Conservation (phyloP, 2,888 invertebrate genomes). For the Allophyes oxyacanthae region DNA sequence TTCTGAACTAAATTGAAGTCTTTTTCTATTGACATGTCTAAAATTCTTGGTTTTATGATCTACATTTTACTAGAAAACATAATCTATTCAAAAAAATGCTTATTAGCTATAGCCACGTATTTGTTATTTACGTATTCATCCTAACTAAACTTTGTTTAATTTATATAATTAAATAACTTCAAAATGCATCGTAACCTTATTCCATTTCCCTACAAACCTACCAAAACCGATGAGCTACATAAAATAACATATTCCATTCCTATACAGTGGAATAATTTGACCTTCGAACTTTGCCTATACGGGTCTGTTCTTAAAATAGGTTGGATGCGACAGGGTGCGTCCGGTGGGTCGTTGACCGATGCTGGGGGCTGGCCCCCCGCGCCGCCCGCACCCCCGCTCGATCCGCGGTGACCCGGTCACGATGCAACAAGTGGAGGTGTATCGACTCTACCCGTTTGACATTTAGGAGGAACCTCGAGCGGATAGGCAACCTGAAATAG, state of each 20-base stretch:
- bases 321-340: slow-evolving; percentile 77
- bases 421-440: slow-evolving; percentile 83
- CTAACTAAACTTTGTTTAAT: too few species aligned
- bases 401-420: slow-evolving; percentile 81
- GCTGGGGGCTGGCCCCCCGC: slow-evolving; percentile 55
- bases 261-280: slow-evolving; percentile 60
- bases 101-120: too few species aligned
- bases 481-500: slow-evolving; percentile 49
- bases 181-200: not conserved
- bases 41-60: too few species aligned
- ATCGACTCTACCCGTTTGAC: slow-evolving; percentile 85
- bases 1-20: too few species aligned
- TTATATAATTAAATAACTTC: too few species aligned
- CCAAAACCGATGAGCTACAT: not conserved
- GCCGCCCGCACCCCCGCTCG: slow-evolving; percentile 58
- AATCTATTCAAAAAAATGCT: too few species aligned
- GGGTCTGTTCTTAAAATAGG: slow-evolving; percentile 78
- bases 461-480: slow-evolving; percentile 72
- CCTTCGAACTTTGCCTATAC: slow-evolving; percentile 82
- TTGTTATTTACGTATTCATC: too few species aligned
- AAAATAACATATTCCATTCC: slow-evolving; percentile 23
- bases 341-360: slow-evolving; percentile 78
- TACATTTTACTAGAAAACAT: too few species aligned
- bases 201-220: not conserved
- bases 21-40: too few species aligned